phyloP scores from a whole-genome alignment of 1,140 invertebrate species.

The Cherax quadricarinatus region DNA sequence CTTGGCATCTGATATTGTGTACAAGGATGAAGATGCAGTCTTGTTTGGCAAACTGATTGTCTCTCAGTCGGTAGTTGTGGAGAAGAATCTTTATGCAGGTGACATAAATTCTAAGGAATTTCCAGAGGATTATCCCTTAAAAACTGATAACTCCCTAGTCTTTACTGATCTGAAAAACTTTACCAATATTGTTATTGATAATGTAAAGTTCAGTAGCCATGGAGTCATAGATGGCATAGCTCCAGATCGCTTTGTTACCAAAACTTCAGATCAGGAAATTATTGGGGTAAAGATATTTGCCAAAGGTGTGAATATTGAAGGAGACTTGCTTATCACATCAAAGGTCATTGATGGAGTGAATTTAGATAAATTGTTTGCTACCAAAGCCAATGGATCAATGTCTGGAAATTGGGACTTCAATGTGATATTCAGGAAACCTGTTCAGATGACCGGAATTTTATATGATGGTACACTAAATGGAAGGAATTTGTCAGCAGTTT shows the following conservation, averaged over 20 bases:
- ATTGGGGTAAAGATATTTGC: conserved; percentile 19
- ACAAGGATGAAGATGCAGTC: conserved; percentile 19
- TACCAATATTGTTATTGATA: background rate
- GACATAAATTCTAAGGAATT: conserved; percentile 13
- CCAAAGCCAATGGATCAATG: background rate
- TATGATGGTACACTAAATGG: conserved; percentile 20
- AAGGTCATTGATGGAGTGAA: conserved; percentile 54
- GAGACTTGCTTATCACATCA: conserved; percentile 33
- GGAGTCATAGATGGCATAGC: conserved; percentile 20
- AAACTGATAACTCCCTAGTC: background rate
- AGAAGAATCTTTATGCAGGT: background rate
- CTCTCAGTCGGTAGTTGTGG: background rate
- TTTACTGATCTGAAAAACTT: background rate
- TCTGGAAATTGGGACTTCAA: conserved; percentile 7
- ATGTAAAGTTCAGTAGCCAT: background rate
- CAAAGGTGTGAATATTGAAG: conserved; percentile 47
- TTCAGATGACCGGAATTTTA: background rate
- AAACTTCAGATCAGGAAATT: background rate
- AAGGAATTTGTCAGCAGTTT: conserved; percentile 21
- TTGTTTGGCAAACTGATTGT: conserved; percentile 33
- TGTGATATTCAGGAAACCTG: conserved; percentile 20
- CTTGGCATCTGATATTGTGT: conserved; percentile 17
- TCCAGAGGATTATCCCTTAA: conserved; percentile 22
- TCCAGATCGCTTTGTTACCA: conserved; percentile 1
- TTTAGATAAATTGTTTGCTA: conserved; percentile 15